These are phyloP conservation scores for Ciona savignyi DNA, from an alignment of 23 tunicate genomes.

Conservation along the genomic window DNA sequence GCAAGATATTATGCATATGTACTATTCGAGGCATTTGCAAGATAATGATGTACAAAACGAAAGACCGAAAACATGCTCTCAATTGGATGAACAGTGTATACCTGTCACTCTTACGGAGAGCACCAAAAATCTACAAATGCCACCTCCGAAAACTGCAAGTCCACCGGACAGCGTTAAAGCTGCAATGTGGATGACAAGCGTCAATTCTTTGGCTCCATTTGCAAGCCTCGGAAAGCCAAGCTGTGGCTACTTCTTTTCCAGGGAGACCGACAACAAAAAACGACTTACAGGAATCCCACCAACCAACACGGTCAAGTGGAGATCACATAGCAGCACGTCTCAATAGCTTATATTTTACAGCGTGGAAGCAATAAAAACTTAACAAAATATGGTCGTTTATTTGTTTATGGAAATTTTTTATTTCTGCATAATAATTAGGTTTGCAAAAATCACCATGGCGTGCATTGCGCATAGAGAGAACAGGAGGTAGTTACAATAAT, in stretches of 20 bases:
- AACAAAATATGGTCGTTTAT: too few relatives aligned
- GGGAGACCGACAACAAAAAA: constrained; percentile 73
- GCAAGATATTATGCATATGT: constrained; percentile 65
- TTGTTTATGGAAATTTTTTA: too few relatives aligned
- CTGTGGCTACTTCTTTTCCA: constrained; percentile 71
- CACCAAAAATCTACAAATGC: constrained; percentile 4
- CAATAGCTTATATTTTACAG: too few relatives aligned
- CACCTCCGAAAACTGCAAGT: constrained; percentile 20
- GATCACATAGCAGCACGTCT: constrained; percentile 29
- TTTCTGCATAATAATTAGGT: too few relatives aligned
- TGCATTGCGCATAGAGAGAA: too few relatives aligned
- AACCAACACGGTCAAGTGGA: constrained; percentile 66
- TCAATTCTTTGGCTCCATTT: constrained; percentile 72
- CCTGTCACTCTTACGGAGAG: constrained; percentile 15
- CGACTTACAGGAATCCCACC: constrained; percentile 75
- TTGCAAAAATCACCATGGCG: too few relatives aligned
- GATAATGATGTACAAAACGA: constrained; percentile 4
- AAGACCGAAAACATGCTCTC: constrained; percentile 1
- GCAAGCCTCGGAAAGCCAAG: constrained; percentile 82
- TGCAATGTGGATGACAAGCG: constrained; percentile 89
- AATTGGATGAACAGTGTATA: neutral
- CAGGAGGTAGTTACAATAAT: too few relatives aligned
- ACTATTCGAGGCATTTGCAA: constrained; percentile 67
- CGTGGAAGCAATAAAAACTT: too few relatives aligned
- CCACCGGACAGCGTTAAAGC: constrained; percentile 63